Conservation (phyloP, 1,140 invertebrate genomes). For the Neodiprion lecontei region DNA sequence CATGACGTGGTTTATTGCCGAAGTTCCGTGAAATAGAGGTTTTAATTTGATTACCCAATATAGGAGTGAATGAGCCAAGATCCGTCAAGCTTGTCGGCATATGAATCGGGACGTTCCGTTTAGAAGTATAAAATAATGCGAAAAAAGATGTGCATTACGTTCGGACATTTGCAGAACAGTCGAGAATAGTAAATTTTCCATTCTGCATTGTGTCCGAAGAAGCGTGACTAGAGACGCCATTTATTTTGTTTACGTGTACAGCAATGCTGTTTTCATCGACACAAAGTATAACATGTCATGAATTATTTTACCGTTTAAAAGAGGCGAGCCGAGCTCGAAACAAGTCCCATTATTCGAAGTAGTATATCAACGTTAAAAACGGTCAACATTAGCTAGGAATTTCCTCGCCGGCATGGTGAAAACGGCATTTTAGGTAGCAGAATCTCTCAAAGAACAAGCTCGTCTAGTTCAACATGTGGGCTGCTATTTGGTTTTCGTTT, state of each 20-base stretch:
- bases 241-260: constrained; percentile 41
- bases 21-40: too few relatives aligned
- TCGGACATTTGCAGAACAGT: constrained; percentile 9
- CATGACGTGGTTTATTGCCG: too few relatives aligned
- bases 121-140: too few relatives aligned
- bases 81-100: too few relatives aligned
- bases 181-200: constrained; percentile 19
- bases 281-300: neutral
- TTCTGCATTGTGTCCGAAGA: constrained; percentile 9
- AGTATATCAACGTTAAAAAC: neutral
- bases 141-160: neutral
- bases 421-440: neutral
- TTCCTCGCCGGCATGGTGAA: constrained; percentile 15
- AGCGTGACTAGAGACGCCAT: constrained; percentile 34
- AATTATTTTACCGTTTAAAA: constrained; percentile 19
- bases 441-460: neutral
- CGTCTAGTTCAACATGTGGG: too few relatives aligned
- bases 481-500: too few relatives aligned
- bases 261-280: neutral
- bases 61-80: too few relatives aligned
- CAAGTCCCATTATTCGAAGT: neutral
- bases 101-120: too few relatives aligned
- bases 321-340: constrained; percentile 27
- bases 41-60: too few relatives aligned
- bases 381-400: neutral